A percentile compares a stretch with the other conserved stretches of the same genome.
Conservation (phyloP, 1,140 invertebrate genomes). For the Cydia amplana region DNA sequence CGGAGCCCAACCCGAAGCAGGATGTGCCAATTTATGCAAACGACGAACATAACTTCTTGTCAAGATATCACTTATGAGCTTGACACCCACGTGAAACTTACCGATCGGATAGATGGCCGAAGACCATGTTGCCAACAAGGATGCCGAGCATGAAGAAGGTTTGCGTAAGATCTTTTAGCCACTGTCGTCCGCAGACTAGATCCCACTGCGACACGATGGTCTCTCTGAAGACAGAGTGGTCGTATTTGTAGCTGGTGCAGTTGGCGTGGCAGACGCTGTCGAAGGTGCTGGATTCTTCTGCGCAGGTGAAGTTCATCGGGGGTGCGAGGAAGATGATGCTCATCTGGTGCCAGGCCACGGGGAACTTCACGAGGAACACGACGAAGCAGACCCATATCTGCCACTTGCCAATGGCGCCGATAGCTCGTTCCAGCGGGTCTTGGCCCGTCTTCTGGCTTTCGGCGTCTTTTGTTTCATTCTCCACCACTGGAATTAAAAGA, state of each 20-base stretch:
- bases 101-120: constrained; percentile 88
- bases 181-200: constrained; percentile 83
- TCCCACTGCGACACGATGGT: constrained; percentile 89
- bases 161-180: constrained; percentile 85
- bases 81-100: constrained; percentile 63
- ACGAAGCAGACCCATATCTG: constrained; percentile 84
- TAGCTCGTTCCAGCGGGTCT: constrained; percentile 75
- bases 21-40: constrained; percentile 61
- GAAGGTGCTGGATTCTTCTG: constrained; percentile 48
- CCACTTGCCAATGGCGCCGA: constrained; percentile 86
- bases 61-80: constrained; percentile 9
- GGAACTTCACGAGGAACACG: constrained; percentile 85
- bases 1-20: constrained; percentile 50
- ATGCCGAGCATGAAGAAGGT: constrained; percentile 88
- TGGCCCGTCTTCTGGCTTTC: constrained; percentile 51
- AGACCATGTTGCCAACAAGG: constrained; percentile 84
- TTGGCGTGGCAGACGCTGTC: constrained; percentile 67
- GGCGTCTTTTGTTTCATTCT: constrained; percentile 58
- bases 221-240: constrained; percentile 83
- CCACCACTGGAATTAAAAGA: constrained; percentile 61
- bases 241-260: constrained; percentile 81
- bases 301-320: constrained; percentile 76
- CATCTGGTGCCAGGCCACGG: constrained; percentile 86
- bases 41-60: constrained; percentile 32
- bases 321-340: constrained; percentile 84